Evolutionary conservation across 1,140 invertebrate genomes (phyloP).

Genomic region (Tetragonula clypearis): DNA sequence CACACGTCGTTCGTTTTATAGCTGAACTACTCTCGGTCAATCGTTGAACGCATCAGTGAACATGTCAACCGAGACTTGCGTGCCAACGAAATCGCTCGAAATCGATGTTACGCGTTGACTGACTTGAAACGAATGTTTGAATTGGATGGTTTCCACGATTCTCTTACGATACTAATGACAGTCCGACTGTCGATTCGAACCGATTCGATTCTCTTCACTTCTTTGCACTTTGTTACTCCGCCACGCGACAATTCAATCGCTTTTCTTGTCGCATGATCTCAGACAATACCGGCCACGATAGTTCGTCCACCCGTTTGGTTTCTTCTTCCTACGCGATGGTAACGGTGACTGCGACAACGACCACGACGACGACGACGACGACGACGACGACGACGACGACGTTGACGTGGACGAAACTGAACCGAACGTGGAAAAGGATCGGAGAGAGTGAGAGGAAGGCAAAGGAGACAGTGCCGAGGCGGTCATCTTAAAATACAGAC

Average conservation of each 20-base stretch:
- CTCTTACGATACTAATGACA: not conserved
- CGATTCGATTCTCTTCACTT: not conserved
- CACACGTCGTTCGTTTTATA: not conserved
- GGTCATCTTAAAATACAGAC: slow-evolving; percentile 44
- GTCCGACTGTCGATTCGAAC: not conserved
- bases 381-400: slow-evolving; percentile 7
- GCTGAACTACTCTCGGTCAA: not conserved
- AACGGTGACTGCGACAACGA: slow-evolving; percentile 32
- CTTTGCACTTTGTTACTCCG: not conserved
- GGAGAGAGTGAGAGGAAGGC: slow-evolving; percentile 40
- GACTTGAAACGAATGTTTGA: not conserved
- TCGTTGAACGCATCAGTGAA: not conserved
- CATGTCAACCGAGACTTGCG: not conserved
- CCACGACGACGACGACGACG: slow-evolving; percentile 17
- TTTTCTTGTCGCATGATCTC: slow-evolving; percentile 28
- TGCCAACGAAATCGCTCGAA: not conserved
- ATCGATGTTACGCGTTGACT: not conserved
- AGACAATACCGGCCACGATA: not conserved
- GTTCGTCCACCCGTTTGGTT: slow-evolving; percentile 39
- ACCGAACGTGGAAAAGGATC: not conserved
- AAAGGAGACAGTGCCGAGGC: slow-evolving; percentile 38
- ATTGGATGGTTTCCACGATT: not conserved
- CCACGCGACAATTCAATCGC: not conserved
- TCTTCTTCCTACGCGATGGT: slow-evolving; percentile 45
- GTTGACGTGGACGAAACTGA: not conserved